Percentiles rank a stretch among this genome's conserved stretches.
Conservation (phyloP, 2,888 invertebrate genomes). For the Acrobasis suavella region DNA sequence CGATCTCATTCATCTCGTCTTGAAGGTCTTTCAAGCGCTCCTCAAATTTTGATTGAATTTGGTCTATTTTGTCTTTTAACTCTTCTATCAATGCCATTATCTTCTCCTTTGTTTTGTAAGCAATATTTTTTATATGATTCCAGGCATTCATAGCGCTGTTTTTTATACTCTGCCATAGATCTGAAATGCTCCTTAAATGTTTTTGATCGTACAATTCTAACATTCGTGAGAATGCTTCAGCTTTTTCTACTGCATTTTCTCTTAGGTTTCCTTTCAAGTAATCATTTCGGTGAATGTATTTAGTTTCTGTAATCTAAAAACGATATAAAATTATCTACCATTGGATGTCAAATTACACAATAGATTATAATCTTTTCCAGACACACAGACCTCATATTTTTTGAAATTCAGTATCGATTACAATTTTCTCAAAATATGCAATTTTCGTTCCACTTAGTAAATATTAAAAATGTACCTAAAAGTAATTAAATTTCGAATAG, state of each 20-base stretch:
- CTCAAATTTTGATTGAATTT: slow-evolving; percentile 37
- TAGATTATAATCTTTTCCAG: not conserved
- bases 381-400: not conserved
- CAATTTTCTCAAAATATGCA: too few species aligned
- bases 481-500: too few species aligned
- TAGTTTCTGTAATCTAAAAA: slow-evolving; percentile 11
- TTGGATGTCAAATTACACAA: not conserved
- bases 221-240: not conserved
- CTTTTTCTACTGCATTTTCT: slow-evolving; percentile 2
- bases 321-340: too few species aligned
- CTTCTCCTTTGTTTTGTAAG: slow-evolving; percentile 43
- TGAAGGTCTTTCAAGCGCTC: slow-evolving; percentile 39
- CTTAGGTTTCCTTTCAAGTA: not conserved
- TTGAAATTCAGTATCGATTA: too few species aligned
- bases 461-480: too few species aligned
- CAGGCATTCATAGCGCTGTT: slow-evolving; percentile 42
- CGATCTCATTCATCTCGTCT: slow-evolving; percentile 35
- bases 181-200: slow-evolving; percentile 31
- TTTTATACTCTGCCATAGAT: slow-evolving; percentile 47
- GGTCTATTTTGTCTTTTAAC: slow-evolving; percentile 41
- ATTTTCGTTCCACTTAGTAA: too few species aligned
- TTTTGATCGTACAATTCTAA: slow-evolving; percentile 11
- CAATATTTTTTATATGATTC: slow-evolving; percentile 45
- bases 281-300: not conserved
- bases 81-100: slow-evolving; percentile 41